Evolutionary conservation across 2,888 invertebrate species (phyloP).

Genomic region (Drosophila sordidapex): DNA sequence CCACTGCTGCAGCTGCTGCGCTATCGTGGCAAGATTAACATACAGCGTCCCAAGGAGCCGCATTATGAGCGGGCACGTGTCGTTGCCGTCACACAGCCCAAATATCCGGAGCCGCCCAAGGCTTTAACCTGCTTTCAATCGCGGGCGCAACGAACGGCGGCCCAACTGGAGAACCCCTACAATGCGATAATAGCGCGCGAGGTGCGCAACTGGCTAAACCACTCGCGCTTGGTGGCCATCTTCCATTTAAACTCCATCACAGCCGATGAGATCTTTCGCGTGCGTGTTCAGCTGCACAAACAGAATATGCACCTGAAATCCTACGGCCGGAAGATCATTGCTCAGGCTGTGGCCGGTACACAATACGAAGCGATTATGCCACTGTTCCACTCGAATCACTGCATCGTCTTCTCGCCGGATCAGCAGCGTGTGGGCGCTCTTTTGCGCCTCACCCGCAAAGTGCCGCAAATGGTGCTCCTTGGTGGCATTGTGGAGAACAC

Average conservation of each 20-base stretch:
- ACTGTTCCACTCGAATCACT: constrained; percentile 88
- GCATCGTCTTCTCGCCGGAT: constrained; percentile 90
- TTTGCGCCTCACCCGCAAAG: constrained; percentile 89
- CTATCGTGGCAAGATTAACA: constrained; percentile 91
- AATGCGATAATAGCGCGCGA: constrained; percentile 90
- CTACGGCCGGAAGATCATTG: constrained; percentile 88
- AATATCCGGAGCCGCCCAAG: constrained; percentile 86
- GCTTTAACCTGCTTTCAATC: constrained; percentile 86
- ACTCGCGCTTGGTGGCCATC: constrained; percentile 90
- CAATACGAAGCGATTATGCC: constrained; percentile 88
- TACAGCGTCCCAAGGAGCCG: constrained; percentile 90
- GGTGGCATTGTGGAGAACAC: constrained; percentile 91
- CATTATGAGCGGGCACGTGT: constrained; percentile 89
- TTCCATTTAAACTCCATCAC: constrained; percentile 90
- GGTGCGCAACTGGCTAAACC: constrained; percentile 89
- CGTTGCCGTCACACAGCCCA: constrained; percentile 88
- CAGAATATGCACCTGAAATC: constrained; percentile 89
- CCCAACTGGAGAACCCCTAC: constrained; percentile 88
- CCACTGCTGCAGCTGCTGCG: constrained; percentile 87
- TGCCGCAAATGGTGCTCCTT: constrained; percentile 89
- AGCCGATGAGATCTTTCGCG: constrained; percentile 88
- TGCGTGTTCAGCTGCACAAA: constrained; percentile 88
- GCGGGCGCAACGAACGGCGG: constrained; percentile 62
- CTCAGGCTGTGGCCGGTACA: constrained; percentile 88
- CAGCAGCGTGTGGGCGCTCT: constrained; percentile 87